phyloP scores from a whole-genome alignment of 2,113 vertebrate genomes.

The Phaethornis superciliosus region DNA sequence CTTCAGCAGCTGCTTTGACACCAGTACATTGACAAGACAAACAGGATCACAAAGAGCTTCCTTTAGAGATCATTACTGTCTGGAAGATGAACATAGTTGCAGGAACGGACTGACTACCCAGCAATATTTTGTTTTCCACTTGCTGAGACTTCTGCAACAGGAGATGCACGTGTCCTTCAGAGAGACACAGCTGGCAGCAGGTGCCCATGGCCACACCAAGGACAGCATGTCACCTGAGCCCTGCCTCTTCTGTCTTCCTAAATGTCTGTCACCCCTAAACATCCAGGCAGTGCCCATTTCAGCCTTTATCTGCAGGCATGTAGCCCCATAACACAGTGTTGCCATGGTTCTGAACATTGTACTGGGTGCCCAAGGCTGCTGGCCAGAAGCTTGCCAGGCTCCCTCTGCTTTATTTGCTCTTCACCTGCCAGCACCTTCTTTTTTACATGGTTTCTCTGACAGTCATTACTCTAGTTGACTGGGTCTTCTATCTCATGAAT shows the following conservation, averaged over 20 bases:
- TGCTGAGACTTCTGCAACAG: background rate
- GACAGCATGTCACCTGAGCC: accelerated
- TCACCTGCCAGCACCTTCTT: background rate
- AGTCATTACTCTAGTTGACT: background rate
- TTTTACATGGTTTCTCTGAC: background rate
- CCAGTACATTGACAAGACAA: conserved; percentile 70
- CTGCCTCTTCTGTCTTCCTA: accelerated
- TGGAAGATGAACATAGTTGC: background rate
- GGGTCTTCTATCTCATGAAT: background rate
- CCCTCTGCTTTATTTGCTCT: no score
- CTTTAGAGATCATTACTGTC: background rate
- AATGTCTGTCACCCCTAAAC: conserved; percentile 57
- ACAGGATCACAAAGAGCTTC: background rate
- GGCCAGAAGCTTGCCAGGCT: background rate
- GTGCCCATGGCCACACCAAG: accelerated
- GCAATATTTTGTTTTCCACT: background rate
- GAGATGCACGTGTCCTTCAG: background rate
- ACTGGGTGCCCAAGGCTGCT: background rate
- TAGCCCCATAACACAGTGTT: no score
- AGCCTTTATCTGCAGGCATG: conserved; percentile 63
- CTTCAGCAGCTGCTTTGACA: conserved; percentile 87
- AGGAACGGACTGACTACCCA: background rate
- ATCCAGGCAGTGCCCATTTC: conserved; percentile 85
- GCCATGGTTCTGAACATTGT: background rate
- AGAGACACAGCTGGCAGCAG: background rate